Conservation (phyloP, 2,797 vertebrate species). For the Gouania willdenowi region DNA sequence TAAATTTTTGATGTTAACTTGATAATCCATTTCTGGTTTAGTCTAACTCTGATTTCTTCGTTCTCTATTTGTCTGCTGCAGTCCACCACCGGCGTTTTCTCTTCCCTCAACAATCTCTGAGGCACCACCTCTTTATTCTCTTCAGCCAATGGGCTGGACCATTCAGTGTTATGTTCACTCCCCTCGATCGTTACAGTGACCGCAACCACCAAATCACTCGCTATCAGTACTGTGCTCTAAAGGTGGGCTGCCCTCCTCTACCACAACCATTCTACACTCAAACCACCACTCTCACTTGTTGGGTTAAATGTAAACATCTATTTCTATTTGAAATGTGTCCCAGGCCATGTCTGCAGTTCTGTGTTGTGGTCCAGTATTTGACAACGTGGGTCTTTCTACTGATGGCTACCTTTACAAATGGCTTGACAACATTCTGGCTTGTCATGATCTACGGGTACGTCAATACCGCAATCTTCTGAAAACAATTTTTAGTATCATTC, state of each 20-base stretch:
- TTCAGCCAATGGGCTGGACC: conserved; percentile 99
- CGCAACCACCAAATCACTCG: conserved; percentile 98
- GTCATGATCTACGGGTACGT: conserved; percentile 92
- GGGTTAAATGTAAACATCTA: too few relatives aligned
- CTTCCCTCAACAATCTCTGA: conserved; percentile 95
- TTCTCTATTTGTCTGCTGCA: conserved; percentile 41
- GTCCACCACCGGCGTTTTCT: conserved; percentile 97
- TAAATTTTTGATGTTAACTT: too few relatives aligned
- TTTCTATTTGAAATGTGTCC: too few relatives aligned
- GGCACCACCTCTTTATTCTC: conserved; percentile 97
- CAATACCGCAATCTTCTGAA: background rate
- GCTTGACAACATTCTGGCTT: conserved; percentile 98
- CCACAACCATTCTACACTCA: background rate
- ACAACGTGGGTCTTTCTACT: conserved; percentile 95
- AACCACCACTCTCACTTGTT: too few relatives aligned
- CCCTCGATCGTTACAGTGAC: conserved; percentile 95
- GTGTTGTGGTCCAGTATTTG: conserved; percentile 97
- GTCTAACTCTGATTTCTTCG: background rate
- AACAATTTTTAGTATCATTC: too few relatives aligned
- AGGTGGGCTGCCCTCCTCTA: conserved; percentile 68
- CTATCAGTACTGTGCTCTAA: conserved; percentile 96
- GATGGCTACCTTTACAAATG: conserved; percentile 99
- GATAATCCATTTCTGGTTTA: background rate
- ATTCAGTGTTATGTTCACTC: conserved; percentile 99
- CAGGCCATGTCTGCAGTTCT: conserved; percentile 98